Percentiles rank a stretch among this genome's conserved stretches.
These are phyloP conservation scores for Stenotaenia linearis DNA, from an alignment of 2,888 invertebrate genomes.

Conservation along the genomic window DNA sequence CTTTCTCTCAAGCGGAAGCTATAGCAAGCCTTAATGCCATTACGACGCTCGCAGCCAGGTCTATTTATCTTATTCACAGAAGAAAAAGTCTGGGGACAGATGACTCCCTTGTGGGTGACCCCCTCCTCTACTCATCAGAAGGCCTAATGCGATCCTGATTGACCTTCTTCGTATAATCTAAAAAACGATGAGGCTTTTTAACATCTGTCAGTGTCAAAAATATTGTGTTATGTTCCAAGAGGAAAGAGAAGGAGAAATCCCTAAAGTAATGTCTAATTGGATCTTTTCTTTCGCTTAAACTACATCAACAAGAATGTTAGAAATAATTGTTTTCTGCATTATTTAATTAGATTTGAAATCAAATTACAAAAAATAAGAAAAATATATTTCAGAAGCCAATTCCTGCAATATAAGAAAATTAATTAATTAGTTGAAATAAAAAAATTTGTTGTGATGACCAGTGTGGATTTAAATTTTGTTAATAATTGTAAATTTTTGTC, in stretches of 20 bases:
- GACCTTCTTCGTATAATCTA: constrained; percentile 1
- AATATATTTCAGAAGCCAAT: too few species aligned
- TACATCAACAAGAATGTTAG: not conserved
- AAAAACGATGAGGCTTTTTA: constrained; percentile 1
- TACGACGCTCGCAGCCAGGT: constrained; percentile 19
- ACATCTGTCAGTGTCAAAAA: constrained; percentile 15
- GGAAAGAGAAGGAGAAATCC: not conserved
- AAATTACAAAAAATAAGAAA: not conserved
- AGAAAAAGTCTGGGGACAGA: constrained; percentile 9
- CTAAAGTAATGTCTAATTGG: not conserved
- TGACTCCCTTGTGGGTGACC: constrained; percentile 11
- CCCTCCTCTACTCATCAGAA: constrained; percentile 6
- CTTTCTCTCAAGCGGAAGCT: constrained; percentile 15
- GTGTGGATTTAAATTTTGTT: too few species aligned
- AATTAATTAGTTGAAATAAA: too few species aligned
- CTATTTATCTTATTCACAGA: constrained; percentile 19
- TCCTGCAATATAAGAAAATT: too few species aligned
- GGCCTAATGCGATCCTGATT: constrained; percentile 14
- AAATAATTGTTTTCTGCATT: not conserved
- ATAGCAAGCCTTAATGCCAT: not conserved
- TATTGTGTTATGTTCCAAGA: not conserved
- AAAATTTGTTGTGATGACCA: too few species aligned
- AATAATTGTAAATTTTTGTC: too few species aligned
- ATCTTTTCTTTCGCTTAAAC: not conserved
- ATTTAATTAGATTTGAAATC: too few species aligned